These are phyloP conservation scores for Doryteuthis pealeii DNA, from an alignment of 1,140 invertebrate species.

Conservation along the genomic window DNA sequence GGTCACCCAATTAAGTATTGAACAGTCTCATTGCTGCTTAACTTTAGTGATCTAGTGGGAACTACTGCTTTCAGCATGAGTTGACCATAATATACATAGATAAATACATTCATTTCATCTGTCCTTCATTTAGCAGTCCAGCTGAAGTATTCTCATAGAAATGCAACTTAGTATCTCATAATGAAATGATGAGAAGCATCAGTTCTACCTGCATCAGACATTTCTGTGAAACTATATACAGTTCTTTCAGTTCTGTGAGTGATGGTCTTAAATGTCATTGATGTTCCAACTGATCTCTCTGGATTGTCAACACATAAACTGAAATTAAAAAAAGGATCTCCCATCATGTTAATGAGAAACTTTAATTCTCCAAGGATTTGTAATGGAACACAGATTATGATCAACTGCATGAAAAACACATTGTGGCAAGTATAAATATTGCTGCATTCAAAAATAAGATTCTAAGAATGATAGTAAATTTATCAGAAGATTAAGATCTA, in stretches of 20 bases:
- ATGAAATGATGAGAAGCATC: conserved; percentile 7
- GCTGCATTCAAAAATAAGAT: conserved; percentile 58
- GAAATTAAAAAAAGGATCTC: conserved; percentile 35
- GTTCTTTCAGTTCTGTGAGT: not conserved
- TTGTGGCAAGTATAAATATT: conserved; percentile 59
- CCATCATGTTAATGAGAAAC: conserved; percentile 61
- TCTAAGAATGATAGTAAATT: not conserved
- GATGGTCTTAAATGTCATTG: conserved; percentile 39
- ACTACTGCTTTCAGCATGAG: too few species aligned
- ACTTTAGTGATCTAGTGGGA: too few species aligned
- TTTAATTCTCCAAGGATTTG: conserved; percentile 48
- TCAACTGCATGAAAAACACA: conserved; percentile 29
- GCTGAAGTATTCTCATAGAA: conserved; percentile 1
- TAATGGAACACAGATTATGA: conserved; percentile 22
- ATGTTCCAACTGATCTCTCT: conserved; percentile 42
- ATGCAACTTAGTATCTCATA: not conserved
- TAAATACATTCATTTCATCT: conserved; percentile 5
- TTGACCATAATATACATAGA: too few species aligned
- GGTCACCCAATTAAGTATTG: too few species aligned
- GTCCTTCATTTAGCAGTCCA: not conserved
- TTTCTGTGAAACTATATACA: not conserved
- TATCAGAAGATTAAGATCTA: not conserved
- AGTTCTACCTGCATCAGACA: not conserved
- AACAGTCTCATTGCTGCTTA: too few species aligned
- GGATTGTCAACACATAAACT: conserved; percentile 38